Conservation (phyloP, 2,797 vertebrate species). For the Synaphobranchus kaupii region DNA sequence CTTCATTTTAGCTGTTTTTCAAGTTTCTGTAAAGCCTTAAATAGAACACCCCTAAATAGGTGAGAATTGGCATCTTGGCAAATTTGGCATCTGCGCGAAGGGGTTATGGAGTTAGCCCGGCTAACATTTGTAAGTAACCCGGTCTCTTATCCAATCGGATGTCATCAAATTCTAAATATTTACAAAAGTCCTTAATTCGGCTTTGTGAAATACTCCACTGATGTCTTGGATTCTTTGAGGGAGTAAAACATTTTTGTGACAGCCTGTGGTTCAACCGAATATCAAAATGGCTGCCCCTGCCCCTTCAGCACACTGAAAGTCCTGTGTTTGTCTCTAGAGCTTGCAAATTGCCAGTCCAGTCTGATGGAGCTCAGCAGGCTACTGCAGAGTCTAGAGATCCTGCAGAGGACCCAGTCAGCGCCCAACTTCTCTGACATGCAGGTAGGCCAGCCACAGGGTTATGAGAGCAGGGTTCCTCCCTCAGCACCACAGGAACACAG, state of each 20-base stretch:
- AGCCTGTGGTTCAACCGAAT: neutral
- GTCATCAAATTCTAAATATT: too few relatives aligned
- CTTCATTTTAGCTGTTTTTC: too few relatives aligned
- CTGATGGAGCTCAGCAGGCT: slow-evolving; percentile 93
- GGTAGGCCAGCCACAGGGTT: slow-evolving; percentile 69
- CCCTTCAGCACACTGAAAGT: neutral
- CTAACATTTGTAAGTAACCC: too few relatives aligned
- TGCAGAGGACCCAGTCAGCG: slow-evolving; percentile 96
- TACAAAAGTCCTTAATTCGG: too few relatives aligned
- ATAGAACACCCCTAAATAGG: too few relatives aligned
- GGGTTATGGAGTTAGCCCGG: neutral
- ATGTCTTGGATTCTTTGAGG: neutral
- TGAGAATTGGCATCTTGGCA: too few relatives aligned
- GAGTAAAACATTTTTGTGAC: neutral
- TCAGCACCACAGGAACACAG: neutral
- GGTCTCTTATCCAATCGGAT: too few relatives aligned
- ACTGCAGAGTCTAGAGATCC: slow-evolving; percentile 95
- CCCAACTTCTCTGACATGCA: slow-evolving; percentile 98
- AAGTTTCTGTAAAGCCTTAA: too few relatives aligned
- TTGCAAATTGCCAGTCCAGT: slow-evolving; percentile 94
- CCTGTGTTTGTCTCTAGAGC: slow-evolving; percentile 74
- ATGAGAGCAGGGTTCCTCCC: neutral
- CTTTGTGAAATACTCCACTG: neutral
- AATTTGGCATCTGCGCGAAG: too few relatives aligned
- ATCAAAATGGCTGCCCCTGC: neutral